Conservation (phyloP, 2,113 vertebrate species). For the Euleptes europaea region DNA sequence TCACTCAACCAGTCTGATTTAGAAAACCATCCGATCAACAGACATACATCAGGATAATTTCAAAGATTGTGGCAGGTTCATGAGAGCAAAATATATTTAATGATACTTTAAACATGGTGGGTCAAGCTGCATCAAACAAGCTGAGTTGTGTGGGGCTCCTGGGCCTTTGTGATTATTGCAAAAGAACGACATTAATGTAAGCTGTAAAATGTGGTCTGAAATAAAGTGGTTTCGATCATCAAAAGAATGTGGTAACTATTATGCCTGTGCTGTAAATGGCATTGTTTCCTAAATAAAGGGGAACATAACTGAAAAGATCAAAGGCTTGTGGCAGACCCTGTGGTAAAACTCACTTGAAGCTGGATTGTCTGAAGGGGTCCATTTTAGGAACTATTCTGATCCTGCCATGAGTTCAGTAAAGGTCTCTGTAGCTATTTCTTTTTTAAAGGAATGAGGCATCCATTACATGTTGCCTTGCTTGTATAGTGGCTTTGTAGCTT, state of each 20-base stretch:
- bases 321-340: not conserved
- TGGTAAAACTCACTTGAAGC: not conserved
- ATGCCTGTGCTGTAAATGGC: not conserved
- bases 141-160: not conserved
- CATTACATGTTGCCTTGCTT: not conserved
- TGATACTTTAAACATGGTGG: not conserved
- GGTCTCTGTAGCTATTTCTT: not conserved
- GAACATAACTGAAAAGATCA: not conserved
- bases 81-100: not conserved
- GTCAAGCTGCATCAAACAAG: not conserved
- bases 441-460: not conserved
- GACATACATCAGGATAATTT: not conserved
- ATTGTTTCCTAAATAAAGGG: not conserved
- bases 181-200: not conserved
- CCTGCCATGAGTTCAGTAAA: not conserved
- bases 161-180: not conserved
- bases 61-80: not conserved
- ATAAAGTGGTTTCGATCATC: not conserved
- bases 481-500: not conserved
- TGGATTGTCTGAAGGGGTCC: not conserved
- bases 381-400: not conserved
- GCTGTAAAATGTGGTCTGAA: not conserved
- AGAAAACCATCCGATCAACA: not conserved
- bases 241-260: conserved; percentile 4
- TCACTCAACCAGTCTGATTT: not conserved